Percentiles rank a stretch among this genome's conserved stretches.
phyloP scores from a whole-genome alignment of 2,113 vertebrate species.

The Andinoacara biseriatus region DNA sequence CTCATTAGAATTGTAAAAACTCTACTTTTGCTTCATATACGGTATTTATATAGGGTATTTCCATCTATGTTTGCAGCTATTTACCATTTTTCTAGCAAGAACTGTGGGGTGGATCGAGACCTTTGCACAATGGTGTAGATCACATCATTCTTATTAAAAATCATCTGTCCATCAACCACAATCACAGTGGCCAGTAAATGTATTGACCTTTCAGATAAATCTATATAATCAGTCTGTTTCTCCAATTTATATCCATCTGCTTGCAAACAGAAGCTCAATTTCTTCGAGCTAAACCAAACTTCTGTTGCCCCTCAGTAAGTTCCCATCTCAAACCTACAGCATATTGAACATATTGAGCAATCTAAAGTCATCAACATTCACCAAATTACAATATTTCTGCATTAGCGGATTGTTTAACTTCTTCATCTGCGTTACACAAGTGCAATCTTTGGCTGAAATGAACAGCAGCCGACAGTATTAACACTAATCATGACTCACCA shows the following conservation, averaged over 20 bases:
- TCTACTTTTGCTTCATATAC: neutral
- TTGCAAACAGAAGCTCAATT: neutral
- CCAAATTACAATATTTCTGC: neutral
- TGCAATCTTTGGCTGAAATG: conserved; percentile 40
- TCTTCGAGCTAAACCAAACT: neutral
- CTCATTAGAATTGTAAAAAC: neutral
- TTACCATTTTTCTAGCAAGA: neutral
- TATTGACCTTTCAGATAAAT: conserved; percentile 48
- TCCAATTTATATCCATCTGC: conserved; percentile 2
- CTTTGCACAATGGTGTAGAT: conserved; percentile 13
- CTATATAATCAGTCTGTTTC: conserved; percentile 2
- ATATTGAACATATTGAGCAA: neutral
- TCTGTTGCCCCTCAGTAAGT: neutral
- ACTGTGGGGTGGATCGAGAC: neutral
- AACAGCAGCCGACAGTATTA: conserved; percentile 40
- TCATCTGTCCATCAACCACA: conserved; percentile 48
- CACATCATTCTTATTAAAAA: conserved; percentile 59
- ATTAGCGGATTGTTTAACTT: conserved; percentile 1
- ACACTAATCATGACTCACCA: conserved; percentile 41
- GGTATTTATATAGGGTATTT: neutral
- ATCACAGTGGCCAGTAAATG: conserved; percentile 45
- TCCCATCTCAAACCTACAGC: neutral
- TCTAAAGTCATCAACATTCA: neutral
- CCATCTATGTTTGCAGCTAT: neutral
- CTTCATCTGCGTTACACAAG: neutral